Conservation (phyloP, 2,797 vertebrate species). For the Enoplosus armatus region DNA sequence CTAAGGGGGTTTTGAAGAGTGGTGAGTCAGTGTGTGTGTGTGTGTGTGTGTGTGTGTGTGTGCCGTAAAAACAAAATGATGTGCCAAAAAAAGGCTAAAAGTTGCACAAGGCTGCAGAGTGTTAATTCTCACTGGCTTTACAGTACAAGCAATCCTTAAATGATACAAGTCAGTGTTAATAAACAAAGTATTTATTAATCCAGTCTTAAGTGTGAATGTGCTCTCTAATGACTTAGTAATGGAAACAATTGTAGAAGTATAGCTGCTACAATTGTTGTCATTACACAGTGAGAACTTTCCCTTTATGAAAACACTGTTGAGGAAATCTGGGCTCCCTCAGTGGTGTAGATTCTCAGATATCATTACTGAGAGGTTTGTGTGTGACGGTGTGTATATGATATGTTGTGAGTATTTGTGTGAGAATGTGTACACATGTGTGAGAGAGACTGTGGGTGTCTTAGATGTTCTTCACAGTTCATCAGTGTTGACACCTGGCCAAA, state of each 20-base stretch:
- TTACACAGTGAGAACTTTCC: conserved; percentile 21
- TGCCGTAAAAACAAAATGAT: background rate
- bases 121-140: background rate
- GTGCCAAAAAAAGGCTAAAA: background rate
- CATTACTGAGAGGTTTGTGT: conserved; percentile 23
- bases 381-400: conserved; percentile 26
- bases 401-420: conserved; percentile 47
- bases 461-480: conserved; percentile 87
- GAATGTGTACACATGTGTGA: conserved; percentile 63
- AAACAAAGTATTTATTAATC: background rate
- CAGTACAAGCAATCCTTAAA: background rate
- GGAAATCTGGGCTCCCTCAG: conserved; percentile 25
- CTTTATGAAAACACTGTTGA: conserved; percentile 7
- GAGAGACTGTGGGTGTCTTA: conserved; percentile 67
- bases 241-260: background rate
- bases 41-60: too few species aligned
- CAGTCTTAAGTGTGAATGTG: background rate
- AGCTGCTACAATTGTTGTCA: background rate
- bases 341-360: conserved; percentile 37
- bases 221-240: background rate
- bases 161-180: background rate
- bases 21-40: too few species aligned
- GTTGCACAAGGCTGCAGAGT: background rate
- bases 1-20: background rate
- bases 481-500: conserved; percentile 87